Base-by-base conservation (phyloP, 1,140 invertebrate genomes). In the Calephelis nemesis region DNA sequence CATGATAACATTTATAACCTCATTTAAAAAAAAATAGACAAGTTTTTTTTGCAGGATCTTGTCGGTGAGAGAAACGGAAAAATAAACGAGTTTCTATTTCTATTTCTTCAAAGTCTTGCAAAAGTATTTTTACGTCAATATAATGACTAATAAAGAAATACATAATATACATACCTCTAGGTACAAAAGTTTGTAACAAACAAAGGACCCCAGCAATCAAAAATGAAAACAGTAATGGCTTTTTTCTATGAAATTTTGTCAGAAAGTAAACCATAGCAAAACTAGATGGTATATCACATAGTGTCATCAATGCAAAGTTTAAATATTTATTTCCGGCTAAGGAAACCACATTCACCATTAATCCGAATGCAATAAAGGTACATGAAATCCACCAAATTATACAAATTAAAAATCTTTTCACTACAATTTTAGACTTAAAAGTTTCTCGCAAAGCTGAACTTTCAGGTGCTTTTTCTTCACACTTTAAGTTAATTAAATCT, bases 341-440 rank as follows among this genome's bases (percentile, higher is more conserved):
- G 13, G 95, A 94, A 1, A 95, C 95, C 0, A 96, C 94, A 78
- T 97, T 96, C 1, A 97, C 92, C 0, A 95, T 95, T 5, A 97
- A 78, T 0, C 96, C 96, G 77, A 96, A 97, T 74, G 96, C 97
- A 1, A 96, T 93, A 71, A 97, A 95, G 0, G 94, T 93, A 67
- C 93, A 94, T 0, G 95, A 93, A 0, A 95, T 93, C 95, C 94
- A 97, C 88, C 93, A 96, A 75, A 95, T 93, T 39, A 93, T 93
- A 69, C 95, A 94, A 39, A 94, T 93, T 3, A 94, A 79, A 74
- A 84, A 83, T 69, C 83, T 78, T 49, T 70, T 74, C 7, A 82
- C 39, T 9, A 86, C 66, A 60, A 77, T 75, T 63, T 72, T 83
- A 0, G 84, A 85, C 19, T 52, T 68, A 13, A 83, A 81, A 0